phyloP scores from a whole-genome alignment of 2,113 vertebrate species.

The Microcebus griseorufus region DNA sequence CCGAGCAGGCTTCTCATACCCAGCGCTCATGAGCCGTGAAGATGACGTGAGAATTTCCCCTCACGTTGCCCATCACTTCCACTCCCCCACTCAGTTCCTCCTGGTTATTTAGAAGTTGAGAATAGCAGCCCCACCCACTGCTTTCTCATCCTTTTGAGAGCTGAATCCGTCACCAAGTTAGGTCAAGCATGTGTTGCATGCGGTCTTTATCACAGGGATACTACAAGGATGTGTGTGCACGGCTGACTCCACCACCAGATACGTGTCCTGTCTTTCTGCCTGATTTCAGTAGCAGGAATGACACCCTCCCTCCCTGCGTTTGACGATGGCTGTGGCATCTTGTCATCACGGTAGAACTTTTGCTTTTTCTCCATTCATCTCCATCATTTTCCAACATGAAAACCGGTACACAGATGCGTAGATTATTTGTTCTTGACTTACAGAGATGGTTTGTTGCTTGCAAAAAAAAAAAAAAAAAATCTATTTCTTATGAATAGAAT shows the following conservation, averaged over 20 bases:
- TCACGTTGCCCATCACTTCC: background rate
- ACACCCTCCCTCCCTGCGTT: background rate
- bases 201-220: background rate
- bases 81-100: conserved; percentile 4
- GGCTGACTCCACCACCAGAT: background rate
- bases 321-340: background rate
- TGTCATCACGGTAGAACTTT: background rate
- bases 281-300: background rate
- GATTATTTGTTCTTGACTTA: background rate
- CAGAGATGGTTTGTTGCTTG: background rate
- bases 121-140: background rate
- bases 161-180: background rate
- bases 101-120: background rate
- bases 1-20: background rate
- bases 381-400: background rate
- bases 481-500: background rate
- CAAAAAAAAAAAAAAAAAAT: background rate
- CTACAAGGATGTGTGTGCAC: background rate
- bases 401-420: background rate
- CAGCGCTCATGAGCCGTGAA: rapidly evolving
- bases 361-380: background rate
- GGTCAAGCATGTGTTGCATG: background rate
- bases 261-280: background rate
- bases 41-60: background rate
- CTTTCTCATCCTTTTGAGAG: background rate